Conservation (phyloP, 2,888 invertebrate genomes). For the Rotaria sp. region DNA sequence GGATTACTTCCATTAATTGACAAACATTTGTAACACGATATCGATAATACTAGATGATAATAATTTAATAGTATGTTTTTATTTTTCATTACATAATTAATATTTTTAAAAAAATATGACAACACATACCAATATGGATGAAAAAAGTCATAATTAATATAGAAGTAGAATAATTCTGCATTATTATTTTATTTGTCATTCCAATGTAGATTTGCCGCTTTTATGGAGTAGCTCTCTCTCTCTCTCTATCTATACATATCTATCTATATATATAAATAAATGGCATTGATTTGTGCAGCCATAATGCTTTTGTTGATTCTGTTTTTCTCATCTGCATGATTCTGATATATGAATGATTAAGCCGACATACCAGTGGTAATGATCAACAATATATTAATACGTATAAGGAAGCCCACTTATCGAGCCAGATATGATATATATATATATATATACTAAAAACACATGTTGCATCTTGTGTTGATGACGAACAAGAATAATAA, state of each 20-base stretch:
- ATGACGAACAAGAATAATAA: neutral
- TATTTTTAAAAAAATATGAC: too few relatives aligned
- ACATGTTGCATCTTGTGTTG: neutral
- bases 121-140: neutral
- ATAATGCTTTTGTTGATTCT: neutral
- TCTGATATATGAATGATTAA: neutral
- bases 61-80: neutral
- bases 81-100: too few relatives aligned
- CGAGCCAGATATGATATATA: neutral
- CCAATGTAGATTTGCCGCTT: neutral
- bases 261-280: neutral
- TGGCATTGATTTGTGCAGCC: neutral
- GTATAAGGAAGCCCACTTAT: neutral
- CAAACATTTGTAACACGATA: neutral
- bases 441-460: neutral
- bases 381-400: neutral
- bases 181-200: neutral
- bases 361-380: neutral
- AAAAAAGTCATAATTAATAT: neutral
- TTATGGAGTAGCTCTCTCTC: neutral
- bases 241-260: neutral
- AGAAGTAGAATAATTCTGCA: neutral
- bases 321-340: neutral
- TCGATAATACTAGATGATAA: neutral
- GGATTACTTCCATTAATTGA: slow-evolving; percentile 28